Conservation (phyloP, 2,888 invertebrate genomes). For the Drosophila subquinaria region DNA sequence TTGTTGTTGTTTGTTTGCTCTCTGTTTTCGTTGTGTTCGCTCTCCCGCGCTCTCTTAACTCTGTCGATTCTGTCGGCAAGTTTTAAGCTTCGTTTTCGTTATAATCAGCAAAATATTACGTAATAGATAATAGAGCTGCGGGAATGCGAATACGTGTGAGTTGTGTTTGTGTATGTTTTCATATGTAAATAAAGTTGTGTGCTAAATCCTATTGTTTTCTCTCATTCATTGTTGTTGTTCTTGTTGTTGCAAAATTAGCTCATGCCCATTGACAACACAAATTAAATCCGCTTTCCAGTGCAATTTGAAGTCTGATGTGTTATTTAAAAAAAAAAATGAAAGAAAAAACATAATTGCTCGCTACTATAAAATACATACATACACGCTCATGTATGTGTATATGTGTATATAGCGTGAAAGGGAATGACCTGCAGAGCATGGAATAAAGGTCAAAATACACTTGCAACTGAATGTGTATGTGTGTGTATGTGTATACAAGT, state of each 20-base stretch:
- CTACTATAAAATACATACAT: conserved; percentile 15
- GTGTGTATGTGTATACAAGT: conserved; percentile 23
- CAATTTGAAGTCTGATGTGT: conserved; percentile 41
- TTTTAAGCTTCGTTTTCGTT: conserved; percentile 76
- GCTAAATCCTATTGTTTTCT: conserved; percentile 63
- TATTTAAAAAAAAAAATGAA: conserved; percentile 12
- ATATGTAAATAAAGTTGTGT: conserved; percentile 61
- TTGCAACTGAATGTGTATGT: conserved; percentile 21
- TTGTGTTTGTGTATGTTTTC: conserved; percentile 26
- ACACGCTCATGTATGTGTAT: conserved; percentile 14
- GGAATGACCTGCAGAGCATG: conserved; percentile 59
- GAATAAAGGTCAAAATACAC: conserved; percentile 54
- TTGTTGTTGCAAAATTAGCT: conserved; percentile 51
- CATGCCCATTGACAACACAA: conserved; percentile 46
- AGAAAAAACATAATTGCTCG: conserved; percentile 37
- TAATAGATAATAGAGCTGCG: conserved; percentile 78
- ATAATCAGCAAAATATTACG: conserved; percentile 76
- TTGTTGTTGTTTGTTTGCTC: conserved; percentile 31
- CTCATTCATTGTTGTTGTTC: conserved; percentile 24
- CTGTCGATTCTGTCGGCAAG: conserved; percentile 45
- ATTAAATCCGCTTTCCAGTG: conserved; percentile 48
- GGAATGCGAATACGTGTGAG: conserved; percentile 17
- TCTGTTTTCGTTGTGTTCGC: conserved; percentile 53
- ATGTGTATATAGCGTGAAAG: conserved; percentile 33
- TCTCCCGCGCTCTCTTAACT: conserved; percentile 4